Evolutionary conservation across 1,140 invertebrate species (phyloP).

Genomic region (Tribolium castaneum): DNA sequence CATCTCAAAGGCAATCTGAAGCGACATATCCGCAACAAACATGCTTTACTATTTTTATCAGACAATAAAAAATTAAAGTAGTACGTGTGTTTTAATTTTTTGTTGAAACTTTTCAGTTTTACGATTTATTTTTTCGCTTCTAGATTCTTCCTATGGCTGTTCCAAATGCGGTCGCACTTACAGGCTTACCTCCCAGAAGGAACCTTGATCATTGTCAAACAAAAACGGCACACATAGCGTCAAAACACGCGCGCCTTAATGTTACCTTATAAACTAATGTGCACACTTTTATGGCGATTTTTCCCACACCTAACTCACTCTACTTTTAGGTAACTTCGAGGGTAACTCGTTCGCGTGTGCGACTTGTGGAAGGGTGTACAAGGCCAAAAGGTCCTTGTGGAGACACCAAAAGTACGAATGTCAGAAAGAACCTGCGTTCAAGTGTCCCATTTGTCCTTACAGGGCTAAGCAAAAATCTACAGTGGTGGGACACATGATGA

Average conservation of each 20-base stretch:
- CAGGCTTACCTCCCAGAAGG: conserved; percentile 50
- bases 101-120: not conserved
- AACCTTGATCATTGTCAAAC: conserved; percentile 41
- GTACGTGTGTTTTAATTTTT: not conserved
- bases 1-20: conserved; percentile 19
- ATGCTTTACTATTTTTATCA: not conserved
- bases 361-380: conserved; percentile 54
- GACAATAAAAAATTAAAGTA: not conserved
- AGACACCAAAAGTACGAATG: conserved; percentile 57
- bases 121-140: not conserved
- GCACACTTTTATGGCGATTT: not conserved
- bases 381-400: conserved; percentile 53
- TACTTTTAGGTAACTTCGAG: not conserved
- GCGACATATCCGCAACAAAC: conserved; percentile 3
- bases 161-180: conserved; percentile 52
- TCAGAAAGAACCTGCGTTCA: conserved; percentile 55
- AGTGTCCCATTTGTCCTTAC: conserved; percentile 80
- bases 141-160: conserved; percentile 26
- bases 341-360: conserved; percentile 65
- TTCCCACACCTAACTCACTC: not conserved
- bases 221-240: conserved; percentile 10
- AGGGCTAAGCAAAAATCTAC: conserved; percentile 75
- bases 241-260: not conserved
- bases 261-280: not conserved
- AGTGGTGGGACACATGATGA: conserved; percentile 24